Percentiles rank a stretch among this genome's conserved stretches.
These are phyloP conservation scores for Porphyrio hochstetteri DNA, from an alignment of 2,113 vertebrate species.

Conservation along the genomic window DNA sequence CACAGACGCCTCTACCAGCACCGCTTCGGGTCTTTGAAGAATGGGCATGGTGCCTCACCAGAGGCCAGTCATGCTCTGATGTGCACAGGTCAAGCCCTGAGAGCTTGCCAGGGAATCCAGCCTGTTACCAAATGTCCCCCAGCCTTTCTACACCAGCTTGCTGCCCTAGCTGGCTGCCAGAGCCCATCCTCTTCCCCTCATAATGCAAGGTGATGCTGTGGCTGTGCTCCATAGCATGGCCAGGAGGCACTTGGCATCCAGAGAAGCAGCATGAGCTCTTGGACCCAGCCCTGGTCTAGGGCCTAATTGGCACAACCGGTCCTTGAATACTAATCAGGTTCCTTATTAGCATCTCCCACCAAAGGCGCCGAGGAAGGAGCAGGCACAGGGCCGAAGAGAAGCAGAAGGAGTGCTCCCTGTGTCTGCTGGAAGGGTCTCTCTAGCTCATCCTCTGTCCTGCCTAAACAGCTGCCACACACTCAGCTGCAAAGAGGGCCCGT, in stretches of 20 bases:
- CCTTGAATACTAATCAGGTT: background rate
- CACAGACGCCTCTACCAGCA: background rate
- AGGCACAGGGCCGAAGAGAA: background rate
- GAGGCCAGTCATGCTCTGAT: background rate
- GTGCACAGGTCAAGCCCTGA: accelerated
- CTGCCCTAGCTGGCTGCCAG: background rate
- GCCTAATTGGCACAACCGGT: background rate
- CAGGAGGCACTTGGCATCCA: background rate
- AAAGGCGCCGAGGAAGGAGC: background rate
- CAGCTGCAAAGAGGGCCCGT: background rate
- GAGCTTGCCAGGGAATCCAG: background rate
- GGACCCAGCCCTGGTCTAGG: background rate
- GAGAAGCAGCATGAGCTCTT: background rate
- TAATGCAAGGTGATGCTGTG: background rate
- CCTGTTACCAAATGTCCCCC: background rate
- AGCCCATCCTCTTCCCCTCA: background rate
- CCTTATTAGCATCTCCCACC: background rate
- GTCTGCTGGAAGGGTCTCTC: background rate
- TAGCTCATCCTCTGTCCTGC: background rate
- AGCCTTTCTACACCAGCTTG: background rate
- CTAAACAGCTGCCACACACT: background rate
- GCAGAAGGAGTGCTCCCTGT: background rate
- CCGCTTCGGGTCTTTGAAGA: background rate
- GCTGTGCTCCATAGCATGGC: background rate
- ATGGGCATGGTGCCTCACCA: background rate